phyloP scores from a whole-genome alignment of 1,140 invertebrate genomes.

The Temnothorax curvispinosus region DNA sequence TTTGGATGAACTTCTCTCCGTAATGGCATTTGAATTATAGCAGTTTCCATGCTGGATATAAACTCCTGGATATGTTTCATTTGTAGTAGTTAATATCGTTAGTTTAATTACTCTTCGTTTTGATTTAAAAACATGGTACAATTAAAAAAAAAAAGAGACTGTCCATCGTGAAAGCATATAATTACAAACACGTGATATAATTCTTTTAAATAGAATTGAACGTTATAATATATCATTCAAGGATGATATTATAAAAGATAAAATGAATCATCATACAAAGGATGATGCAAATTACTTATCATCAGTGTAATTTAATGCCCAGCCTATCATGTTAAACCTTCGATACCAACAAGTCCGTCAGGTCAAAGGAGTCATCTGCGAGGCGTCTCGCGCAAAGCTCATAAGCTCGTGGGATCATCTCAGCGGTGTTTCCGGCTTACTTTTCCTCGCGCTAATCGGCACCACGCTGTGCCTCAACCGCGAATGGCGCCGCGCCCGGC shows the following conservation, averaged over 20 bases:
- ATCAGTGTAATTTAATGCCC: background rate
- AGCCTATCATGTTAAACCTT: background rate
- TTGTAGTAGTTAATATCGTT: conserved; percentile 3
- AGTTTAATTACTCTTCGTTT: conserved; percentile 21
- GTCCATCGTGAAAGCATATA: background rate
- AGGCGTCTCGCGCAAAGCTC: background rate
- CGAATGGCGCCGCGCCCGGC: conserved; percentile 34
- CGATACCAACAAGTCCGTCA: background rate
- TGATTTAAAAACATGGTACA: background rate
- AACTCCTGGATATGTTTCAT: background rate
- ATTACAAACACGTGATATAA: background rate
- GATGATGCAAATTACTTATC: background rate
- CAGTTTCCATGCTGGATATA: background rate
- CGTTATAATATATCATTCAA: background rate
- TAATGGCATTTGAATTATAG: conserved; percentile 18
- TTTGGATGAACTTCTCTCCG: background rate
- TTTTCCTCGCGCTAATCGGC: conserved; percentile 33
- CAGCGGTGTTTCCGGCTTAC: conserved; percentile 28
- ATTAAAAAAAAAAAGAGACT: background rate
- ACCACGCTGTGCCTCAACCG: conserved; percentile 4
- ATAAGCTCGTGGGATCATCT: background rate
- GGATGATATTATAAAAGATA: too few relatives aligned
- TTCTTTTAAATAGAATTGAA: background rate
- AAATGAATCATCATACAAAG: too few relatives aligned
- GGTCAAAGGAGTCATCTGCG: background rate